Evolutionary conservation across 2,888 invertebrate species (phyloP).

Genomic region (Eristalinus sepulchralis): DNA sequence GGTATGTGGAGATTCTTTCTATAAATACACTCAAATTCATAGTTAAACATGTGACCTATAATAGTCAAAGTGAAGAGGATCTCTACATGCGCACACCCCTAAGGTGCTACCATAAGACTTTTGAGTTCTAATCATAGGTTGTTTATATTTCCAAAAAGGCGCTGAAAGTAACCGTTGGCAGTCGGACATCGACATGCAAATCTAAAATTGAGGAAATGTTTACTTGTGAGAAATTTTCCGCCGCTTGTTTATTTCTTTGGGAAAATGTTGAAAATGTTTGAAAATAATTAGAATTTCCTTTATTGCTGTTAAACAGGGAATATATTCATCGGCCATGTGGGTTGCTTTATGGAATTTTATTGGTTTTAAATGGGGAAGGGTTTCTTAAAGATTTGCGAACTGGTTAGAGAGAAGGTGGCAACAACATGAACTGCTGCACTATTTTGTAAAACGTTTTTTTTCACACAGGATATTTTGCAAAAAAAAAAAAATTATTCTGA

Average conservation of each 20-base stretch:
- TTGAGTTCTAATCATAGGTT: conserved; percentile 8
- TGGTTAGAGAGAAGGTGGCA: not conserved
- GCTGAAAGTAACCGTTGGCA: not conserved
- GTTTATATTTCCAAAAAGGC: conserved; percentile 9
- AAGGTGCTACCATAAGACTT: not conserved
- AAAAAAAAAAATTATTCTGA: too few species aligned
- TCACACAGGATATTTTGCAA: too few species aligned
- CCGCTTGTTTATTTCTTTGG: conserved; percentile 4
- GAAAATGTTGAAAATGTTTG: not conserved
- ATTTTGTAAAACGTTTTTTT: too few species aligned
- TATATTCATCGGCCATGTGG: not conserved
- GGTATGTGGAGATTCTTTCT: conserved; percentile 12
- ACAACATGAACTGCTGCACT: too few species aligned
- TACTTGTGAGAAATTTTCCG: not conserved
- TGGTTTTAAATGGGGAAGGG: not conserved
- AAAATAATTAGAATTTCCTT: not conserved
- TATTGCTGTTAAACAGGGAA: not conserved
- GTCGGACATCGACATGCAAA: not conserved
- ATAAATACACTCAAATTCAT: conserved; percentile 18
- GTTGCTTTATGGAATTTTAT: not conserved
- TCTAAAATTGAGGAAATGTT: not conserved
- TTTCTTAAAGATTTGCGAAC: not conserved
- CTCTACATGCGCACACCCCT: not conserved
- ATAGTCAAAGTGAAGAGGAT: not conserved
- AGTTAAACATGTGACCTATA: conserved; percentile 3